These are phyloP conservation scores for Paracanthobrama guichenoti DNA, from an alignment of 2,113 vertebrate genomes.

Conservation along the genomic window DNA sequence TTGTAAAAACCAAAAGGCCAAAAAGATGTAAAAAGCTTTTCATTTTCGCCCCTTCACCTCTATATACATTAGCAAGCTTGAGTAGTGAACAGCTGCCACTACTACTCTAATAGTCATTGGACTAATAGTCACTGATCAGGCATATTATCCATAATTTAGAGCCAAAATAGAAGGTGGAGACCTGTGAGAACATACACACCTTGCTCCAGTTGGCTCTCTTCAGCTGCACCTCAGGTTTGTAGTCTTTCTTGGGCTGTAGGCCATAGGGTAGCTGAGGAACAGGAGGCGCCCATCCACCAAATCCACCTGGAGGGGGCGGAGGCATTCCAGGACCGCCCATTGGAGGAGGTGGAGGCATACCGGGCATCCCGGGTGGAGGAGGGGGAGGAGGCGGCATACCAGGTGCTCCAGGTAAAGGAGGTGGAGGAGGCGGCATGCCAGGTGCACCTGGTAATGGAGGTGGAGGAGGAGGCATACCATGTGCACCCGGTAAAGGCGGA, in stretches of 20 bases:
- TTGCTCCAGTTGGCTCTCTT: constrained; percentile 85
- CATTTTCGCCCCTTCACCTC: too few species aligned
- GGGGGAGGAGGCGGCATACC: constrained; percentile 62
- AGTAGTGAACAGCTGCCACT: background rate
- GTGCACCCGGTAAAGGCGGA: background rate
- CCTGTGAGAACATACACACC: constrained; percentile 70
- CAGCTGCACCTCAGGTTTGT: constrained; percentile 82
- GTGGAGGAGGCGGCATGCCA: constrained; percentile 47
- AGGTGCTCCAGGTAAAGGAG: constrained; percentile 58
- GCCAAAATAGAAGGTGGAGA: background rate
- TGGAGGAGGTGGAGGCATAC: constrained; percentile 62
- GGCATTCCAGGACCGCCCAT: constrained; percentile 69
- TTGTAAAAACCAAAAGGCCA: background rate
- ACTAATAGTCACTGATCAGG: background rate
- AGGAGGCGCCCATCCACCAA: constrained; percentile 66
- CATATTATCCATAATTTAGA: background rate
- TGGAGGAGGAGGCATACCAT: constrained; percentile 36
- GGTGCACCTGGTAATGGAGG: constrained; percentile 55
- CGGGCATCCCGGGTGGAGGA: constrained; percentile 41
- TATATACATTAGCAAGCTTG: background rate
- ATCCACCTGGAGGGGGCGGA: constrained; percentile 69
- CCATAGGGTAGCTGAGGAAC: constrained; percentile 75
- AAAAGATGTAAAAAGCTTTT: background rate
- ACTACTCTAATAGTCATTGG: background rate
- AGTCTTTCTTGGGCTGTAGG: constrained; percentile 80